Conservation (phyloP, 2,113 vertebrate genomes). For the Limanda limanda region DNA sequence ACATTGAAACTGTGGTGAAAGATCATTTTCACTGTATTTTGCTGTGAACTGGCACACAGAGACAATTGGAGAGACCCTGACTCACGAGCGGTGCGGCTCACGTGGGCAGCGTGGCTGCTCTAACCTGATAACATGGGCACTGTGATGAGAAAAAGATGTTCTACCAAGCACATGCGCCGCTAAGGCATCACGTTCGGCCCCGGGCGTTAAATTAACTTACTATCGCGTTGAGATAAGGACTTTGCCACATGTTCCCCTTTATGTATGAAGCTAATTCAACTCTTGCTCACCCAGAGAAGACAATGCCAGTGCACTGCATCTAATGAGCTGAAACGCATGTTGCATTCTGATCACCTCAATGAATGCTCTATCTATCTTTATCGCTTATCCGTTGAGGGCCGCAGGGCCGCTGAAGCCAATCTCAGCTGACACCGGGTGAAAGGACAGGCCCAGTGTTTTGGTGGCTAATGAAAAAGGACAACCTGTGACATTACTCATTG, state of each 20-base stretch:
- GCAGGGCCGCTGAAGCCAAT: no score
- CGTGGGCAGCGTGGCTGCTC: no score
- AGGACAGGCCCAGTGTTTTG: conserved; percentile 5
- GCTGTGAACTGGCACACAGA: no score
- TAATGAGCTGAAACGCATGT: conserved; percentile 21
- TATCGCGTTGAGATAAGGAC: background rate
- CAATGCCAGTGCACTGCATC: background rate
- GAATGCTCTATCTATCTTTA: background rate
- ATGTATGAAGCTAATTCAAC: background rate
- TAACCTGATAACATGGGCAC: no score
- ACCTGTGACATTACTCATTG: conserved; percentile 27
- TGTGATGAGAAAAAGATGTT: no score
- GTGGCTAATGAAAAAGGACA: conserved; percentile 29
- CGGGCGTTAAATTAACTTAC: background rate
- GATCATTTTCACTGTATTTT: no score
- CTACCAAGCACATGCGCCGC: no score
- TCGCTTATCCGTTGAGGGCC: background rate
- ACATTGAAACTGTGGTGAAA: no score
- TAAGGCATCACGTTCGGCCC: no score
- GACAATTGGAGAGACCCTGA: no score
- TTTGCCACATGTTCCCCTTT: background rate
- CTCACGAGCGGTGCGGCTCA: no score
- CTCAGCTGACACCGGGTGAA: background rate
- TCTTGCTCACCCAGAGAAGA: background rate
- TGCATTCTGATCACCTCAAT: conserved; percentile 20